phyloP scores from a whole-genome alignment of 1,140 invertebrate genomes.

The Sarcophaga bullata region DNA sequence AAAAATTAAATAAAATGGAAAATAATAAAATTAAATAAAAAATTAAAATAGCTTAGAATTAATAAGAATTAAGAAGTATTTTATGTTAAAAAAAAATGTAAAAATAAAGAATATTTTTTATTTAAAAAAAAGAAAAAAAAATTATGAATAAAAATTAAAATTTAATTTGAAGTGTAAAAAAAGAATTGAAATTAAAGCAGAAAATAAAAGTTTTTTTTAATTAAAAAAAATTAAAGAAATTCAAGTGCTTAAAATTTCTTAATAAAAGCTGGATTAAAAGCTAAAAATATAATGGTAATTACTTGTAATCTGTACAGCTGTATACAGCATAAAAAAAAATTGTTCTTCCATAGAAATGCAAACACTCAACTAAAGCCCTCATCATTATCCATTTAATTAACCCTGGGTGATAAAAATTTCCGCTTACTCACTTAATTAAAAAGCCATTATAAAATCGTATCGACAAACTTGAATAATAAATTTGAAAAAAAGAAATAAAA shows the following conservation, averaged over 20 bases:
- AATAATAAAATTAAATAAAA: constrained; percentile 18
- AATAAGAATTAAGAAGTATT: neutral
- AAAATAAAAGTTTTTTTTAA: too few species aligned
- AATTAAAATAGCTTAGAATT: constrained; percentile 7
- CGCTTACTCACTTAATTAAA: too few species aligned
- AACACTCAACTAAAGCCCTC: too few species aligned
- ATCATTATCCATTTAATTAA: too few species aligned
- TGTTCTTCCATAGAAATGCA: too few species aligned
- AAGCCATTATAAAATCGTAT: too few species aligned
- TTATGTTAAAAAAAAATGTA: neutral
- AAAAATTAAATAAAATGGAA: neutral
- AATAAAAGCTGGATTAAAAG: neutral
- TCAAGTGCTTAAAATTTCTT: neutral
- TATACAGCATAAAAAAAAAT: too few species aligned
- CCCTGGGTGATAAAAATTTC: too few species aligned
- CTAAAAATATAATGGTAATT: too few species aligned
- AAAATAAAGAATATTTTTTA: neutral
- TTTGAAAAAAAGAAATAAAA: neutral
- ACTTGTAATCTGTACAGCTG: too few species aligned
- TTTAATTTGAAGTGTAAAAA: neutral
- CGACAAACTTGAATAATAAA: neutral
- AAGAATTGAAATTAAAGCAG: neutral
- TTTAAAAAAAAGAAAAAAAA: neutral
- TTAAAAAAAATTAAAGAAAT: neutral
- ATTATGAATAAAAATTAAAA: neutral